Evolutionary conservation across 2,797 vertebrate genomes (phyloP).

Genomic region (Antrozous pallidus): DNA sequence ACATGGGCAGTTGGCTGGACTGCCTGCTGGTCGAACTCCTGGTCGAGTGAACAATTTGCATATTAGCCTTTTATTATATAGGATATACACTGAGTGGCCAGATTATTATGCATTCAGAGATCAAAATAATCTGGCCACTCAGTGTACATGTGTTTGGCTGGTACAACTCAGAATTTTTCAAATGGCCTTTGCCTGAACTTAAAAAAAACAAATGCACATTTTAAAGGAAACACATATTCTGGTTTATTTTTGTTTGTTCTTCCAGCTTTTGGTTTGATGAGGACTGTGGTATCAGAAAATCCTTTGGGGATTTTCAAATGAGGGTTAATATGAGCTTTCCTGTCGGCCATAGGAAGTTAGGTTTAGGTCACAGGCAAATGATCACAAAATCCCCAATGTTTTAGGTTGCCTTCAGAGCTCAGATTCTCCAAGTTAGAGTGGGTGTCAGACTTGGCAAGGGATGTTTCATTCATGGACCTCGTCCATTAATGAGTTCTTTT

Average conservation of each 20-base stretch:
- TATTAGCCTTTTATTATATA: too few species aligned
- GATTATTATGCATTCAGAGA: too few species aligned
- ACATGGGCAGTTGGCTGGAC: too few species aligned
- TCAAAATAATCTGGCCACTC: too few species aligned
- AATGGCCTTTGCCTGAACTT: constrained; percentile 33
- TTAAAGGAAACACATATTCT: constrained; percentile 52
- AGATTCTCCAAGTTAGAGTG: constrained; percentile 30
- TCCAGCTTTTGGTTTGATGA: constrained; percentile 44
- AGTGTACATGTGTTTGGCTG: not conserved
- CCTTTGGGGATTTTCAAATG: constrained; percentile 63
- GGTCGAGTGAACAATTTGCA: too few species aligned
- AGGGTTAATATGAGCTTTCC: constrained; percentile 23
- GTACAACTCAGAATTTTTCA: constrained; percentile 22
- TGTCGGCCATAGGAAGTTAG: constrained; percentile 50
- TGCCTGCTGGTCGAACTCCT: too few species aligned
- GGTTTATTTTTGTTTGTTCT: constrained; percentile 49
- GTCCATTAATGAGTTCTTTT: not conserved
- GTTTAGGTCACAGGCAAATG: not conserved
- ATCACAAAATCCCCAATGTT: constrained; percentile 39
- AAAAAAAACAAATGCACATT: constrained; percentile 28
- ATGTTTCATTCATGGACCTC: constrained; percentile 20
- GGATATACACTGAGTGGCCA: too few species aligned
- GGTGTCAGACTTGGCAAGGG: constrained; percentile 35
- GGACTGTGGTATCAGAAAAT: constrained; percentile 20
- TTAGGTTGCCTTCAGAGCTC: constrained; percentile 55